phyloP scores from a whole-genome alignment of 53 echinoderm and acorn worm genomes.

The Paelopatides confundens region DNA sequence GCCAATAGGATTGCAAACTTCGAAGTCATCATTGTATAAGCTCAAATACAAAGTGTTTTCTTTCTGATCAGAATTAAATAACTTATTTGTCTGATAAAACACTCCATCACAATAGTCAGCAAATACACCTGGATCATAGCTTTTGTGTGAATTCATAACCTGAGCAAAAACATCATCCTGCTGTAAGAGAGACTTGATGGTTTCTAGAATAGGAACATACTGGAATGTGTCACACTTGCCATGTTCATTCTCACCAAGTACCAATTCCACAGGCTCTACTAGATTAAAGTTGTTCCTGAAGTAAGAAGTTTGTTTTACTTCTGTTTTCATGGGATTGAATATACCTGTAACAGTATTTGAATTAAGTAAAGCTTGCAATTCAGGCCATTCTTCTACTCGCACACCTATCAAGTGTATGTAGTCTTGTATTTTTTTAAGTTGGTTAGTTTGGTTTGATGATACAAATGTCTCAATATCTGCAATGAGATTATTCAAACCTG shows the following conservation, averaged over 20 bases:
- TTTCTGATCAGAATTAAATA: constrained; percentile 30
- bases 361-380: background rate
- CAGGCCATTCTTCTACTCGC: background rate
- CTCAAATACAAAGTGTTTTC: background rate
- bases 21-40: constrained; percentile 64
- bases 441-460: background rate
- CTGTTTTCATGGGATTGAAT: background rate
- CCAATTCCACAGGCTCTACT: constrained; percentile 55
- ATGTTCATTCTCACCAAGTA: constrained; percentile 23
- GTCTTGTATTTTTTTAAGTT: background rate
- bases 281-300: constrained; percentile 34
- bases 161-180: constrained; percentile 61
- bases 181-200: constrained; percentile 14
- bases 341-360: background rate
- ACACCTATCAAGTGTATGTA: background rate
- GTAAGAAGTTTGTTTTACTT: background rate
- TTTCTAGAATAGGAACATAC: constrained; percentile 47
- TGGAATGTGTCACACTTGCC: constrained; percentile 50
- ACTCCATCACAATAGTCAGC: constrained; percentile 57
- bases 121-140: background rate
- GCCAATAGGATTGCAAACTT: constrained; percentile 56
- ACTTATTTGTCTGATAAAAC: constrained; percentile 30
- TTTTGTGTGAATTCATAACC: constrained; percentile 41
- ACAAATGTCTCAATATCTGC: background rate
- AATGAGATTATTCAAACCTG: background rate